These are phyloP conservation scores for Anoplophora glabripennis DNA, from an alignment of 1,140 invertebrate genomes.

Conservation along the genomic window DNA sequence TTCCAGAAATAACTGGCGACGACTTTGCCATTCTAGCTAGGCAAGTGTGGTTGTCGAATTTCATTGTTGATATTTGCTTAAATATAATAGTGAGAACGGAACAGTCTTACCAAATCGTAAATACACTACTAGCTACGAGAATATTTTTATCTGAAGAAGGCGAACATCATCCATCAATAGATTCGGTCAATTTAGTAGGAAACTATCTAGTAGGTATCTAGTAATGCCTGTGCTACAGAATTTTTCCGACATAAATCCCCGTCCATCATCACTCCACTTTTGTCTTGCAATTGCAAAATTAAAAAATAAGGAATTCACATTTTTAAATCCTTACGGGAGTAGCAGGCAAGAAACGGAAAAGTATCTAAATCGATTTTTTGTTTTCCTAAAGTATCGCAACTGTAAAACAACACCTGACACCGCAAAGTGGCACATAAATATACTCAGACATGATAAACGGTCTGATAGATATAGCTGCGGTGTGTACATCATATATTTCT, in stretches of 20 bases:
- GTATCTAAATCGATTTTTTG: no score
- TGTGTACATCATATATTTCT: neutral
- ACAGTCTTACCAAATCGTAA: neutral
- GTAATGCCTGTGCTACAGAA: slow-evolving; percentile 6
- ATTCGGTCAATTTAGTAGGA: neutral
- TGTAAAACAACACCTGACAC: no score
- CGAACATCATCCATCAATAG: slow-evolving; percentile 1
- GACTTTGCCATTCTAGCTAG: slow-evolving; percentile 7
- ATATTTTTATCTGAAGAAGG: neutral
- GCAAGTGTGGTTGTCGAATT: slow-evolving; percentile 4
- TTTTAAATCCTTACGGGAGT: no score
- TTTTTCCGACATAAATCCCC: neutral
- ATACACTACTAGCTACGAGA: neutral
- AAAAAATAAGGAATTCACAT: no score
- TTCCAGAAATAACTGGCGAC: slow-evolving; percentile 4
- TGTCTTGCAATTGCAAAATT: no score
- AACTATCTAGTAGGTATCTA: slow-evolving; percentile 3
- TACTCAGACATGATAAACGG: neutral
- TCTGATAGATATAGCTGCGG: neutral
- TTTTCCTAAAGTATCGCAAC: no score
- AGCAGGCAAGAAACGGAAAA: no score
- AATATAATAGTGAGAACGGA: slow-evolving; percentile 7
- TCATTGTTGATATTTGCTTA: slow-evolving; percentile 12
- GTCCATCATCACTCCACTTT: no score
- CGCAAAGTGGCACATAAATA: no score